Percentiles rank a stretch among this genome's conserved stretches.
Conservation (phyloP, 2,888 invertebrate genomes). For the Cheilosia vulpina region DNA sequence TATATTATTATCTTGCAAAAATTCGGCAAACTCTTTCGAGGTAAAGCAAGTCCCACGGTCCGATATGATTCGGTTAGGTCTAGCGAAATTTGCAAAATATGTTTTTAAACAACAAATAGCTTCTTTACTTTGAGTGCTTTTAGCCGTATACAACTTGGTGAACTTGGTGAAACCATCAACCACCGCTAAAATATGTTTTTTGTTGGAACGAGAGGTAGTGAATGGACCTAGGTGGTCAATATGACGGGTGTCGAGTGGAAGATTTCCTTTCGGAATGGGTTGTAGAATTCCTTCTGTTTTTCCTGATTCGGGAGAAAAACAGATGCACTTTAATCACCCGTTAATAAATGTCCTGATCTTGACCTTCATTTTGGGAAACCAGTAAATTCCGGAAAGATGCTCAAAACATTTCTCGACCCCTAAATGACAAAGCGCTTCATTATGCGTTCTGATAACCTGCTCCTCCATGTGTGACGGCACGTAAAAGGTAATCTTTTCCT, state of each 20-base stretch:
- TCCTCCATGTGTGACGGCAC: constrained; percentile 72
- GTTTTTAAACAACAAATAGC: constrained; percentile 30
- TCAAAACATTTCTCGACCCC: constrained; percentile 77
- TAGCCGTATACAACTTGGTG: constrained; percentile 29
- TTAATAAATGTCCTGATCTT: constrained; percentile 51
- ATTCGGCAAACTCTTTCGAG: constrained; percentile 40
- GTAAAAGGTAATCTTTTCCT: constrained; percentile 37
- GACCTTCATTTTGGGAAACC: constrained; percentile 78
- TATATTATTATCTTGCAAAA: constrained; percentile 8
- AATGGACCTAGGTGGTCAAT: constrained; percentile 33
- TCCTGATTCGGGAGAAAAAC: constrained; percentile 49
- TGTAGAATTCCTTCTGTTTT: constrained; percentile 77
- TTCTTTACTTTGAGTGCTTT: constrained; percentile 37
- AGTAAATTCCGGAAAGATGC: constrained; percentile 75
- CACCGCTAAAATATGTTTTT: constrained; percentile 29
- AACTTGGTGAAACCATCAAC: constrained; percentile 44
- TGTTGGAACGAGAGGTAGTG: constrained; percentile 49
- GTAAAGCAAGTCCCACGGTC: constrained; percentile 48
- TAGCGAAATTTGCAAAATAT: constrained; percentile 25
- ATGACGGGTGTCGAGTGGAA: constrained; percentile 40
- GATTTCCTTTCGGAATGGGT: constrained; percentile 76
- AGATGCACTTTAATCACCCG: constrained; percentile 33
- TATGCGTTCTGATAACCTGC: constrained; percentile 70
- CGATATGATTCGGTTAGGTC: constrained; percentile 30
- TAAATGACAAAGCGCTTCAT: constrained; percentile 77